Evolutionary conservation across 2,113 vertebrate genomes (phyloP).

Genomic region (Pipa parva): DNA sequence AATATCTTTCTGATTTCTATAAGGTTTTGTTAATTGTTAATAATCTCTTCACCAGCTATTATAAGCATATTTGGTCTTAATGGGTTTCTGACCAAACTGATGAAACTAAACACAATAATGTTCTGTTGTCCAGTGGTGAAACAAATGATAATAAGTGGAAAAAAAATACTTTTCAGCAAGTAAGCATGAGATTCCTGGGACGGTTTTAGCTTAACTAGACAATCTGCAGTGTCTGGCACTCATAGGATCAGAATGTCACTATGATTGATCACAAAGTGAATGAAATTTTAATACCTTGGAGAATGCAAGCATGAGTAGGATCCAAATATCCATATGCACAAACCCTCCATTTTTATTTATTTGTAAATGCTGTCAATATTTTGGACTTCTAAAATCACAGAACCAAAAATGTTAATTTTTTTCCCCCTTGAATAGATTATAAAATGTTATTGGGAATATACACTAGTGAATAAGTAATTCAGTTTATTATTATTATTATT

Average conservation of each 20-base stretch:
- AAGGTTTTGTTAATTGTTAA: too few relatives aligned
- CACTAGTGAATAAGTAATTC: neutral
- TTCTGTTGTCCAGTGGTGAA: slow-evolving; percentile 37
- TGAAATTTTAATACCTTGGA: slow-evolving; percentile 40
- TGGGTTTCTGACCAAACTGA: slow-evolving; percentile 21
- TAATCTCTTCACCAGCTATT: slow-evolving; percentile 10
- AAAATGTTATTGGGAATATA: neutral
- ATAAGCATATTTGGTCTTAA: slow-evolving; percentile 34
- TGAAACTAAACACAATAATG: slow-evolving; percentile 38
- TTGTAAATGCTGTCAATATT: too few relatives aligned
- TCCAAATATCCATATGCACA: slow-evolving; percentile 10
- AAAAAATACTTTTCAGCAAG: slow-evolving; percentile 34
- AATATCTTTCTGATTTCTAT: too few relatives aligned
- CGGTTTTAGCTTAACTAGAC: slow-evolving; percentile 46
- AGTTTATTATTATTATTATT: too few relatives aligned
- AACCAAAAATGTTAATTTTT: too few relatives aligned
- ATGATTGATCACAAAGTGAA: slow-evolving; percentile 39
- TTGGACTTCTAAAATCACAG: neutral
- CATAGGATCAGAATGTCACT: slow-evolving; percentile 42
- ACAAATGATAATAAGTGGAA: slow-evolving; percentile 40
- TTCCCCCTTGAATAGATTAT: neutral
- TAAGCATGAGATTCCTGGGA: slow-evolving; percentile 34
- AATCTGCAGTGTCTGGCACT: neutral
- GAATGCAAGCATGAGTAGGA: slow-evolving; percentile 31
- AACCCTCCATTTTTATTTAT: neutral